Base-by-base conservation (phyloP, 2,113 vertebrate genomes). In the Antechinus flavipes region DNA sequence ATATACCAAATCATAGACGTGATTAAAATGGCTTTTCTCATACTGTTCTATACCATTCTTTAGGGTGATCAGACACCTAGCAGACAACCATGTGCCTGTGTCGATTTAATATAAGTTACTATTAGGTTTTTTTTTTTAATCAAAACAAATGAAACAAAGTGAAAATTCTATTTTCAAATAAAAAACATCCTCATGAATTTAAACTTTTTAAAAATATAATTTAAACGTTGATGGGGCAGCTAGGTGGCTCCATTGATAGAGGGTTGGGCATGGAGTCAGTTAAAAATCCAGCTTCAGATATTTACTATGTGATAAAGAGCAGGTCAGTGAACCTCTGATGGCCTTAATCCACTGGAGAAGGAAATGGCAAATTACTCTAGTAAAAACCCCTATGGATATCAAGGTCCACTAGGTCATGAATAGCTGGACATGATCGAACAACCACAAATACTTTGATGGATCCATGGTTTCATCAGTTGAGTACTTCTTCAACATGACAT, bases 11-110 rank as follows among this genome's bases (percentile, higher is more conserved):
- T 24, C 16, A 0, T 0, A 24, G 96, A 93, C 26, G 84, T 8
- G 94, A 46, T 96, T 50, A 0, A 94, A 0, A 9, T 0, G 26
- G 35, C 8, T 97, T 98, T 91, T 94, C 92, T 97, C 97, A 97
- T 89, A 22, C 26, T n/a, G 46, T 56, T 89, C 30, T 24, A 30
- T 5, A 24, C 49, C 14, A 35, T 9, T 90, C 46, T 24, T 23
- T 3, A 47, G 90, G 49, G 76, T 55, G 76, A 47, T 76, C 27
- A 76, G n/a, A 89, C 53, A 92, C n/a, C 47, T 22, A 55, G 47
- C 12, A 35, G 89, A 30, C 42, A 91, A n/a, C 49, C 55, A n/a
- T 0, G 0, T 55, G n/a, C 91, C 94, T 95, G 0, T 27, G 56
- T 55, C 55, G 27, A 90, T 6, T 50, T 35, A 35, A 25, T 24